Evolutionary conservation across 2,888 invertebrate species (phyloP).

Genomic region (Ametastegia equiseti): DNA sequence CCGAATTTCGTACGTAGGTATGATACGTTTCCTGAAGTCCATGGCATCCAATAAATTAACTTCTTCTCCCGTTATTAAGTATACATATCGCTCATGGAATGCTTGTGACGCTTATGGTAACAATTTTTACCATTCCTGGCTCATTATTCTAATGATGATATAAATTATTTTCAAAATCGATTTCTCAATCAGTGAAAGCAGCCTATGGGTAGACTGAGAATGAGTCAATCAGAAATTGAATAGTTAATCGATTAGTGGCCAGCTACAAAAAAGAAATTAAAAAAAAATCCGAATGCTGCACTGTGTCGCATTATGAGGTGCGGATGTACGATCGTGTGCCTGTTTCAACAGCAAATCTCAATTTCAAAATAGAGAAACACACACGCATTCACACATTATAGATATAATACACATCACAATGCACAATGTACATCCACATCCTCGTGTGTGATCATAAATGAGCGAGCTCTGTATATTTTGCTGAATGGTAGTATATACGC

Average conservation of each 20-base stretch:
- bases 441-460: too few relatives aligned
- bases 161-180: not conserved
- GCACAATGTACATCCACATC: too few relatives aligned
- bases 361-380: not conserved
- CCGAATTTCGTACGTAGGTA: too few relatives aligned
- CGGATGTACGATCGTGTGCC: not conserved
- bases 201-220: not conserved
- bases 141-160: too few relatives aligned
- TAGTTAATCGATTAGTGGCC: constrained; percentile 10
- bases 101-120: too few relatives aligned
- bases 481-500: not conserved
- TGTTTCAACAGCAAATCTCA: not conserved
- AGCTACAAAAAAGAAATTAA: not conserved
- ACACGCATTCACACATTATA: not conserved
- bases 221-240: constrained; percentile 7
- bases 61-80: too few relatives aligned
- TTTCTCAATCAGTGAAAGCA: not conserved
- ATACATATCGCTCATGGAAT: too few relatives aligned
- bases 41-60: too few relatives aligned
- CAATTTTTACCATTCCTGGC: too few relatives aligned
- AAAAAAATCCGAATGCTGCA: not conserved
- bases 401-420: too few relatives aligned
- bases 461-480: not conserved
- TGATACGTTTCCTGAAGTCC: too few relatives aligned
- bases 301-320: not conserved